Percentiles rank a stretch among this genome's conserved stretches.
Conservation (phyloP, 2,888 invertebrate genomes). For the Drosophila multiciliata region DNA sequence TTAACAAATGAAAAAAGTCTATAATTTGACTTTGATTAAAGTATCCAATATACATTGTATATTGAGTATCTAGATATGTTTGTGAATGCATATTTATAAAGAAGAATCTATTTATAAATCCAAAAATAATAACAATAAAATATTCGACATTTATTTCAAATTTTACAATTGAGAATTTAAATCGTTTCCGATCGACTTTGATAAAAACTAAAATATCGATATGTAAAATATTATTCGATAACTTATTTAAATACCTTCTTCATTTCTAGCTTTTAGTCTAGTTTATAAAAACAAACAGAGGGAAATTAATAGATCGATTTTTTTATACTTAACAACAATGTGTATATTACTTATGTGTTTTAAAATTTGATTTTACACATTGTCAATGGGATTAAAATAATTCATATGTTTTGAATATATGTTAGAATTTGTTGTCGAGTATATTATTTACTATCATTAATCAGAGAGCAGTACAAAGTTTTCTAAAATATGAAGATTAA, state of each 20-base stretch:
- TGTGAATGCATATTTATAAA: too few species aligned
- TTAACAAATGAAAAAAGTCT: too few species aligned
- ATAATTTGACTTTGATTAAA: background rate
- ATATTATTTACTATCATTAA: constrained; percentile 32
- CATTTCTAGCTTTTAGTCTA: too few species aligned
- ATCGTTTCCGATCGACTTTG: too few species aligned
- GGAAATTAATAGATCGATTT: background rate
- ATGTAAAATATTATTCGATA: background rate
- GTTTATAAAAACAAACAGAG: background rate
- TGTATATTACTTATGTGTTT: background rate
- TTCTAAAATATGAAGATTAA: constrained; percentile 27
- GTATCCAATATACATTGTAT: background rate
- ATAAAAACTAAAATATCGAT: too few species aligned
- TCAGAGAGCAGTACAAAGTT: constrained; percentile 22
- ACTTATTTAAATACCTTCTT: background rate
- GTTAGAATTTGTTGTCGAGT: background rate
- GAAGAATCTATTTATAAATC: background rate
- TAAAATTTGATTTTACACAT: background rate
- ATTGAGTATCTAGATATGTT: background rate
- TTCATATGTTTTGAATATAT: background rate
- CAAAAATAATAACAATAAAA: background rate
- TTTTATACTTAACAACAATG: background rate
- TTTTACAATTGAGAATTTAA: background rate
- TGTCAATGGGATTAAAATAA: background rate
- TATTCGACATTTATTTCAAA: background rate